phyloP scores from a whole-genome alignment of 2,888 invertebrate species.

The Andrena chrysosceles region DNA sequence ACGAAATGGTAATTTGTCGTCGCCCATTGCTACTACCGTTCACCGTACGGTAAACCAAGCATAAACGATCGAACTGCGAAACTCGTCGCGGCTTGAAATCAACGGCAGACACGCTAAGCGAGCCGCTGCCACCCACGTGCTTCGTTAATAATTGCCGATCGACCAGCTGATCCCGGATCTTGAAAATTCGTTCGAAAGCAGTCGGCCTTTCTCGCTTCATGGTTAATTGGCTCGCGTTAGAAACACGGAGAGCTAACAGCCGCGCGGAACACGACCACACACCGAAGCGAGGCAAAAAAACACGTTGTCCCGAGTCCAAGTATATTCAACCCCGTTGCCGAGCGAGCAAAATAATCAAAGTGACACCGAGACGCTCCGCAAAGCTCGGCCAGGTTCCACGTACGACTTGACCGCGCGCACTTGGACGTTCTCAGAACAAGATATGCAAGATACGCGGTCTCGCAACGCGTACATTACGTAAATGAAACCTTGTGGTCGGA shows the following conservation, averaged over 20 bases:
- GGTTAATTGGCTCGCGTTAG: conserved; percentile 31
- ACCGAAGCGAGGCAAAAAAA: neutral
- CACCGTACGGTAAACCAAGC: conserved; percentile 13
- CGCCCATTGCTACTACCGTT: conserved; percentile 2
- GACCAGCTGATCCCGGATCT: conserved; percentile 69
- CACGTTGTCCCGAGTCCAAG: neutral
- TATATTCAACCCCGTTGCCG: no score
- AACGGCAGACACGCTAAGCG: conserved; percentile 41
- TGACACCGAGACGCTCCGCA: conserved; percentile 17
- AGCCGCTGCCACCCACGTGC: conserved; percentile 56
- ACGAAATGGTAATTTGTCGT: conserved; percentile 7
- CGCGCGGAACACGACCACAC: neutral
- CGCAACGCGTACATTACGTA: conserved; percentile 62
- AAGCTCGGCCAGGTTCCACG: conserved; percentile 1
- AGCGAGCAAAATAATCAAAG: conserved; percentile 5
- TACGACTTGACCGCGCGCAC: conserved; percentile 1
- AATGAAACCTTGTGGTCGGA: conserved; percentile 60
- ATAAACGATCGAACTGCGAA: conserved; percentile 36
- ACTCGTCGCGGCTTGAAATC: conserved; percentile 44
- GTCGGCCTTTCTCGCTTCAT: conserved; percentile 49
- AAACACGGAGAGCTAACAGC: neutral
- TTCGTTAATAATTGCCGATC: conserved; percentile 53
- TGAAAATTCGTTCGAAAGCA: conserved; percentile 44
- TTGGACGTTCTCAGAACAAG: conserved; percentile 42
- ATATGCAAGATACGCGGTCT: conserved; percentile 53